phyloP scores from a whole-genome alignment of 53 echinoderm and acorn worm genomes.

The Paracentrotus lividus region DNA sequence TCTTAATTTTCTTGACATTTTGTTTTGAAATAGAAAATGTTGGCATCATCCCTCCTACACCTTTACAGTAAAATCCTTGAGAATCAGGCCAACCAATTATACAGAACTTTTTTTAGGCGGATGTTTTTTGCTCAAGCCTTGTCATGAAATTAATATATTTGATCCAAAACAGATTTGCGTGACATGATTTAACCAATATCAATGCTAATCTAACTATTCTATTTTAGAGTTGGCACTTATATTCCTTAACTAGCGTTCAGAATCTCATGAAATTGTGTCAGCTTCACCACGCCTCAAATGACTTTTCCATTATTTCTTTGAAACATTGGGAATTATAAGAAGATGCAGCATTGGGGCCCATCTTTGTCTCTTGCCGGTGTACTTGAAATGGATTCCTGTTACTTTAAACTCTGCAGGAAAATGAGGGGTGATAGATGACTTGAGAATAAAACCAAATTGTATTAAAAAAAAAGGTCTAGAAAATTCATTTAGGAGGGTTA shows the following conservation, averaged over 20 bases:
- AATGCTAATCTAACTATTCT: slow-evolving; percentile 14
- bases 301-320: background rate
- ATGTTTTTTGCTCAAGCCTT: slow-evolving; percentile 22
- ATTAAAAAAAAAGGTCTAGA: too few relatives aligned
- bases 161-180: slow-evolving; percentile 15
- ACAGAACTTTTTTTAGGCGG: background rate
- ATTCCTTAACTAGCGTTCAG: background rate
- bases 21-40: background rate
- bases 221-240: slow-evolving; percentile 17
- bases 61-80: background rate
- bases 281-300: background rate
- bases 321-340: too few relatives aligned
- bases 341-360: too few relatives aligned
- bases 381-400: too few relatives aligned
- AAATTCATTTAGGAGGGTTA: background rate
- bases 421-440: too few relatives aligned
- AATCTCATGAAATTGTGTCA: background rate
- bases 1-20: background rate
- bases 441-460: too few relatives aligned
- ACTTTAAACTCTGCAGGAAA: too few relatives aligned
- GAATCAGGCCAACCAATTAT: slow-evolving; percentile 42
- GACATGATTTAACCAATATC: slow-evolving; percentile 1
- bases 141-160: background rate
- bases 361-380: too few relatives aligned
- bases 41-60: background rate